These are phyloP conservation scores for Drosophila punjabiensis DNA, from an alignment of 1,140 invertebrate species.

Conservation along the genomic window DNA sequence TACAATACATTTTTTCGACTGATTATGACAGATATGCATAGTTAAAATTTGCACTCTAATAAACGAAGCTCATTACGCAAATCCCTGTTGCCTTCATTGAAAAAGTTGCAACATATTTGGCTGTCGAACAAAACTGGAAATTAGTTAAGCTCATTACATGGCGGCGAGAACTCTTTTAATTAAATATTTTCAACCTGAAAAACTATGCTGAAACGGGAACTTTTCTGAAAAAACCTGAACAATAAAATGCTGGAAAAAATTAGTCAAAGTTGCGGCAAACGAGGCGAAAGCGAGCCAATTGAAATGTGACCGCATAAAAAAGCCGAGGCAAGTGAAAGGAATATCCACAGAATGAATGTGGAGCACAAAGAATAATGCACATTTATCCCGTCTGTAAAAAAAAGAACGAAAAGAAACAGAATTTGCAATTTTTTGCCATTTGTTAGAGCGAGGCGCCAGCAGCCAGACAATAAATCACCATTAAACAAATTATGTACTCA, in stretches of 20 bases:
- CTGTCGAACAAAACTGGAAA: constrained; percentile 51
- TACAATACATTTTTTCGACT: not conserved
- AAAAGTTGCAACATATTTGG: constrained; percentile 50
- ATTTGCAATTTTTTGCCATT: constrained; percentile 74
- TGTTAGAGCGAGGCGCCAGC: constrained; percentile 54
- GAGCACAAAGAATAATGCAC: constrained; percentile 57
- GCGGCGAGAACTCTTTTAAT: constrained; percentile 56
- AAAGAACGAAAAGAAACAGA: constrained; percentile 13
- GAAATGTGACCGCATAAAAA: constrained; percentile 30
- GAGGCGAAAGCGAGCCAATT: constrained; percentile 26
- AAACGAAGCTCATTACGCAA: constrained; percentile 40
- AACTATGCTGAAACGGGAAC: constrained; percentile 3
- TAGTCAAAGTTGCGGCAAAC: constrained; percentile 38
- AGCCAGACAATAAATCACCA: constrained; percentile 75
- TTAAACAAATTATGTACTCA: constrained; percentile 82
- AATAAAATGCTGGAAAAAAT: constrained; percentile 23
- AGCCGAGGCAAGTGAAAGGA: constrained; percentile 13
- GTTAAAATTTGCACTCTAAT: constrained; percentile 57
- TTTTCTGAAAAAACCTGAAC: constrained; percentile 7
- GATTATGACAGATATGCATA: constrained; percentile 22
- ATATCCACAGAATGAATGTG: constrained; percentile 33
- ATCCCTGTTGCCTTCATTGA: not conserved
- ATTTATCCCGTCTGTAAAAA: constrained; percentile 52
- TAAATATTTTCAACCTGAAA: constrained; percentile 45
- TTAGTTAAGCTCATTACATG: constrained; percentile 71